A percentile compares a stretch with the other conserved stretches of the same genome.
phyloP scores from a whole-genome alignment of 2,113 vertebrate genomes.

The Copsychus sechellarum region DNA sequence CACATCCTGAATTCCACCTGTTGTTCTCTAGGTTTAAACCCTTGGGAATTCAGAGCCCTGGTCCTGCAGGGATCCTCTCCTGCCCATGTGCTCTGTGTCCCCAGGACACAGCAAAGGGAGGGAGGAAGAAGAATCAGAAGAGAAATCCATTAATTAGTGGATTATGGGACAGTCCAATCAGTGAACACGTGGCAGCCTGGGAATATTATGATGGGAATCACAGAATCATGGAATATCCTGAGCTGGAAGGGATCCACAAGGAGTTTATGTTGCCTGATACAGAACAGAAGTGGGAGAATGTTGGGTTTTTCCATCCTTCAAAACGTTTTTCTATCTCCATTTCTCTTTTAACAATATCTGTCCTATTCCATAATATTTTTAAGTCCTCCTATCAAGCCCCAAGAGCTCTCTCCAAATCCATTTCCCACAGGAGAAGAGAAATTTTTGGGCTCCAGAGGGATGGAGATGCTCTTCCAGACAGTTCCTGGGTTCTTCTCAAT shows the following conservation, averaged over 20 bases:
- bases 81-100: rapidly evolving
- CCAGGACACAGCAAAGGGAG: background rate
- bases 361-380: too few relatives aligned
- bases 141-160: background rate
- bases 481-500: background rate
- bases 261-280: background rate
- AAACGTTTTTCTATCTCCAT: too few relatives aligned
- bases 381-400: too few relatives aligned
- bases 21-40: rapidly evolving
- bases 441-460: background rate
- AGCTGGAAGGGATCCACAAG: background rate
- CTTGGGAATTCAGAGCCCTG: background rate
- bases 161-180: background rate
- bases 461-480: background rate
- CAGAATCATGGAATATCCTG: background rate
- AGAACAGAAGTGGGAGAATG: background rate
- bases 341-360: too few relatives aligned
- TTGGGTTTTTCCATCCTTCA: too few relatives aligned
- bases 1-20: background rate
- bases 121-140: background rate
- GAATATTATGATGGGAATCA: background rate
- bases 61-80: background rate
- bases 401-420: too few relatives aligned
- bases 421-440: background rate
- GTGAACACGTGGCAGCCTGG: background rate